phyloP scores from a whole-genome alignment of 2,888 invertebrate genomes.

The Drosophila stalkeri region DNA sequence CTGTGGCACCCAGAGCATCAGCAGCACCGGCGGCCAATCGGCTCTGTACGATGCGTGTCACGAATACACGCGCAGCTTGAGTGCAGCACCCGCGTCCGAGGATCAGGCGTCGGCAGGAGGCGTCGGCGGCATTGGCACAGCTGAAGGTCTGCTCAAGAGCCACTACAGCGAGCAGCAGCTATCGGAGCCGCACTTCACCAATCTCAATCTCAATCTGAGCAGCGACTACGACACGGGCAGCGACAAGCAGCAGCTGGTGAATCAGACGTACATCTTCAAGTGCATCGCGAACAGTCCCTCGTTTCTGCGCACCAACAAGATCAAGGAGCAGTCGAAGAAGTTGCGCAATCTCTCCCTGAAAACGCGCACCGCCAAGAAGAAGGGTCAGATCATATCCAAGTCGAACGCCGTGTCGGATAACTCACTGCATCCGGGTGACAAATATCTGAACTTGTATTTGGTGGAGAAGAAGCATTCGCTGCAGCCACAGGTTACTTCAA shows the following conservation, averaged over 20 bases:
- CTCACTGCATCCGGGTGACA: slow-evolving; percentile 84
- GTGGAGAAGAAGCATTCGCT: slow-evolving; percentile 83
- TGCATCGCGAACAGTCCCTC: slow-evolving; percentile 85
- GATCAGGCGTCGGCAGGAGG: slow-evolving; percentile 43
- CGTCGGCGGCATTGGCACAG: slow-evolving; percentile 64
- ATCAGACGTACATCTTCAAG: slow-evolving; percentile 85
- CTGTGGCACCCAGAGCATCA: slow-evolving; percentile 65
- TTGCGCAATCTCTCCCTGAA: slow-evolving; percentile 84
- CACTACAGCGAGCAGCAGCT: slow-evolving; percentile 84
- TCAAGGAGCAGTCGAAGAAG: slow-evolving; percentile 85
- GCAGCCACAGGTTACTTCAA: slow-evolving; percentile 60
- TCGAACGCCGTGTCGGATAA: slow-evolving; percentile 85
- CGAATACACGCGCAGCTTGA: slow-evolving; percentile 69
- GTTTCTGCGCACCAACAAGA: slow-evolving; percentile 84
- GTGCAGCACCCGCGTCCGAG: slow-evolving; percentile 70
- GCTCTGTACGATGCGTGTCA: slow-evolving; percentile 76
- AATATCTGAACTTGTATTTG: slow-evolving; percentile 84
- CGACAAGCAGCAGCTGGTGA: slow-evolving; percentile 83
- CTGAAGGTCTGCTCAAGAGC: slow-evolving; percentile 76
- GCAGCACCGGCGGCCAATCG: slow-evolving; percentile 69
- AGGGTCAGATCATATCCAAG: slow-evolving; percentile 84
- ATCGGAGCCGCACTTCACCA: slow-evolving; percentile 74
- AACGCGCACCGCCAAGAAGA: slow-evolving; percentile 82
- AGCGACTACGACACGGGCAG: slow-evolving; percentile 72
- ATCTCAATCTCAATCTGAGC: slow-evolving; percentile 73